Base-by-base conservation (phyloP, 2,888 invertebrate genomes). In the Pocota personata region DNA sequence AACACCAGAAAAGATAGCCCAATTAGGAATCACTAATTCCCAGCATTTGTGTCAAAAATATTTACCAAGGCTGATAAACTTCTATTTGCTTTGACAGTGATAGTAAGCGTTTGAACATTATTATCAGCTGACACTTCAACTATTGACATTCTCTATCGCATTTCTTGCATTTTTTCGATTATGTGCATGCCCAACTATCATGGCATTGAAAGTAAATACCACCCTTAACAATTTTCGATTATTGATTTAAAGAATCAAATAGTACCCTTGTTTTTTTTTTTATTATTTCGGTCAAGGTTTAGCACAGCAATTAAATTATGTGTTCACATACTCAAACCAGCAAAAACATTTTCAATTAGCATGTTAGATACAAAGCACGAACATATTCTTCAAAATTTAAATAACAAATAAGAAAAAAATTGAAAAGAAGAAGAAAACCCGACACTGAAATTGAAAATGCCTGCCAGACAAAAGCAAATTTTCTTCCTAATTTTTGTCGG, bases 371-470 rank as follows among this genome's bases (percentile, higher is more conserved):
- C 35, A 66, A 24, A 52, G 14, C 50, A 19, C 16, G 46, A 16
- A 7, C n/a, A 69, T 55, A 43, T 55, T 30, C 69, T 55, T 52
- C 16, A 12, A 35, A 67, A 66, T 66, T 66, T n/a, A n/a, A 46
- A 67, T 35, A 21, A 27, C 16, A 46, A 57, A 69, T 2, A 69
- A 69, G 7, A 30, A 40, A 62, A 16, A 7, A 50, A 27, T n/a
- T n/a, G 19, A 14, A 35, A 37, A 72, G 50, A 48, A 64, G 27
- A 43, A 30, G 32, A 27, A 60, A 37, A 58, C 40, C 52, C 50
- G 67, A 76, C 48, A 62, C 19, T 73, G 10, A 69, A 69, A 69
- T 77, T 24, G 69, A 76, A 78, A 69, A 52, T 43, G 40, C 60
- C 77, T 52, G 69, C 37, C 77, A 77, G 69, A 69, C 72, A 35